Evolutionary conservation across 1,140 invertebrate species (phyloP), one percentile per base, ranked within the genome.

Genomic region (Anoplophora glabripennis): DNA sequence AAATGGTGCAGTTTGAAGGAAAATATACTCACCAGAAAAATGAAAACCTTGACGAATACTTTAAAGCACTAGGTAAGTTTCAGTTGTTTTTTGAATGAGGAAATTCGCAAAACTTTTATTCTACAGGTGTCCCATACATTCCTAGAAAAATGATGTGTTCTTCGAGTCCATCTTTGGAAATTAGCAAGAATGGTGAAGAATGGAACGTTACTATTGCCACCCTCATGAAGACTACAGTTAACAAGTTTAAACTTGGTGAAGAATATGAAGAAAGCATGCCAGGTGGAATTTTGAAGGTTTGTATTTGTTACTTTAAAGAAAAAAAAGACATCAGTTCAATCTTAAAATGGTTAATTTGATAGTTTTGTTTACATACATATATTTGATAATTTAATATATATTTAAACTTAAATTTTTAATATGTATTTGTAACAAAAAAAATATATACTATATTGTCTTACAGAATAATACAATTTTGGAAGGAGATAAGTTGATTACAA

Each of bases 1-100:
- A 44, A 28, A 73, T 73, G 72, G 63, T 47, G 7, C 47, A 68
- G 57, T 53, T 74, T 8, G 57, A 61, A 46, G 84, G 84, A 72
- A 82, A 79, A 69, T 86, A 85, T 72, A 78, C 81, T 64, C 81
- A 84, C 38, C 79, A 81, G 61, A 79, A 78, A 67, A 86, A 83
- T 73, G 83, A 86, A 71, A 82, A 84, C 73, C 72, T 86, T 63
- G 70, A 72, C 40, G 62, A 83, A 57, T 86, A 84, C 67, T 85
- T 83, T 63, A 78, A 77, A 71, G 80, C 79, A 57, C 71, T 84
- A 57, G 83, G 83, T 85, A 74, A 72, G 77, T 28, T 28, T n/a
- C n/a, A n/a, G n/a, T n/a, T n/a, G n/a, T n/a, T n/a, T 45, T 57
- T 54, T 52, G 21, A 4, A 28, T 52, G 18, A 49, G 14, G 41